A percentile compares a stretch with the other conserved stretches of the same genome.
These are phyloP conservation scores for Standfussiana lucernea DNA, from an alignment of 2,888 invertebrate species.

Conservation along the genomic window DNA sequence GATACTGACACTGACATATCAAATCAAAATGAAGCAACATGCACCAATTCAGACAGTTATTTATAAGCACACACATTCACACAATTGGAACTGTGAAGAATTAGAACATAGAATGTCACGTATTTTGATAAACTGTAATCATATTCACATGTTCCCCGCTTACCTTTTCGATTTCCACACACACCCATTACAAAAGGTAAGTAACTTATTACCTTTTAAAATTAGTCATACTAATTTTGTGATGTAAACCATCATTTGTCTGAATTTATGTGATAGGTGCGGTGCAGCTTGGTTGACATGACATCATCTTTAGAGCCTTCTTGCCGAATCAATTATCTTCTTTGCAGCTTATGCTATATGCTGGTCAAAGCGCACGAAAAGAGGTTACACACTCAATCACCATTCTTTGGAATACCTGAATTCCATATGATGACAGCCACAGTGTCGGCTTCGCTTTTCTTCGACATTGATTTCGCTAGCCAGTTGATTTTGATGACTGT, in stretches of 20 bases:
- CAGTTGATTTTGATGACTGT: neutral
- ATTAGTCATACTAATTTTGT: no score
- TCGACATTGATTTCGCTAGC: neutral
- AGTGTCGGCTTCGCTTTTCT: no score
- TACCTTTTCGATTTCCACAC: conserved; percentile 21
- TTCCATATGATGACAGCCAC: neutral
- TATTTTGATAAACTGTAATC: conserved; percentile 9
- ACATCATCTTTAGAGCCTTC: neutral
- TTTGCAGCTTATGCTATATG: neutral
- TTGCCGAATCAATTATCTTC: neutral
- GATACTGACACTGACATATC: neutral
- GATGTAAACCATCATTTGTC: conserved; percentile 18
- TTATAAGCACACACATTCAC: neutral
- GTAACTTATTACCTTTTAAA: no score
- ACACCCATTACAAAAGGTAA: conserved; percentile 45
- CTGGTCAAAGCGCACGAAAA: neutral
- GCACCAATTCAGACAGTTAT: neutral
- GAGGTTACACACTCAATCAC: neutral
- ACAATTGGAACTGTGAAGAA: conserved; percentile 3
- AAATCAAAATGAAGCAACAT: conserved; percentile 23
- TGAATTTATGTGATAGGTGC: conserved; percentile 1
- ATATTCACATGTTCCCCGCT: conserved; percentile 4
- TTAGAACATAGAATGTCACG: conserved; percentile 35
- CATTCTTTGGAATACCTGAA: neutral
- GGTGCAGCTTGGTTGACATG: neutral